These are phyloP conservation scores for Onychomys leucogaster DNA, from an alignment of 2,797 vertebrate species.

Conservation along the genomic window DNA sequence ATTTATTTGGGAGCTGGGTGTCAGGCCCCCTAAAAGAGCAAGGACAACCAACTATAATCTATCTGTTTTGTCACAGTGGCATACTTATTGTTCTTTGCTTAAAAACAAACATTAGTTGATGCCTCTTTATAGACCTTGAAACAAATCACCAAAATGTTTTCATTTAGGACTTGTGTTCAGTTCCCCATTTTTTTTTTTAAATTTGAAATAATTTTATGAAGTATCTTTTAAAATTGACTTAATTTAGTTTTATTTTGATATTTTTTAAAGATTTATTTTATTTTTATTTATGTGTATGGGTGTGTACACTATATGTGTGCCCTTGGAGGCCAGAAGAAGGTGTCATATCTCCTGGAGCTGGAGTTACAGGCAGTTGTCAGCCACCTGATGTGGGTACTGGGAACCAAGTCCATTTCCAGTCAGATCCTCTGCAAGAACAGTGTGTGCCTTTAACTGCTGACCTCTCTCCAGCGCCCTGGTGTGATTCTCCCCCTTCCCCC, in stretches of 20 bases:
- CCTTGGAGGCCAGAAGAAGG: background rate
- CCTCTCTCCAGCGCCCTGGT: background rate
- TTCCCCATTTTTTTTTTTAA: conserved; percentile 38
- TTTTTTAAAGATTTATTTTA: background rate
- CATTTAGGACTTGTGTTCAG: background rate
- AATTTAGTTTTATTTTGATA: background rate
- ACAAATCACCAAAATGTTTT: background rate
- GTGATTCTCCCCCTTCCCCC: background rate
- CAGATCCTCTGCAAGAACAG: background rate
- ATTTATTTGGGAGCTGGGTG: too few relatives aligned
- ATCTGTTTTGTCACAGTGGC: background rate
- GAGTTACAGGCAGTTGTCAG: background rate
- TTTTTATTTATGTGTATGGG: background rate
- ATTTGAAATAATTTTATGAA: conserved; percentile 36
- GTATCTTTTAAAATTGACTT: conserved; percentile 31
- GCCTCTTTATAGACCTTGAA: background rate
- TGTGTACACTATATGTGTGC: background rate
- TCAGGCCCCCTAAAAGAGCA: too few relatives aligned
- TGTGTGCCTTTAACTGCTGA: background rate
- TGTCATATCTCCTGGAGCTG: background rate
- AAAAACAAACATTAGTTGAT: conserved; percentile 12
- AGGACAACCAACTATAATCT: background rate
- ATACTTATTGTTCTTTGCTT: background rate
- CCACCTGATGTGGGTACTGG: background rate
- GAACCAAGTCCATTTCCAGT: background rate